A percentile compares a stretch with the other conserved stretches of the same genome.
Evolutionary conservation across 1,140 invertebrate genomes (phyloP).

Genomic region (Thaumatotibia leucotreta): DNA sequence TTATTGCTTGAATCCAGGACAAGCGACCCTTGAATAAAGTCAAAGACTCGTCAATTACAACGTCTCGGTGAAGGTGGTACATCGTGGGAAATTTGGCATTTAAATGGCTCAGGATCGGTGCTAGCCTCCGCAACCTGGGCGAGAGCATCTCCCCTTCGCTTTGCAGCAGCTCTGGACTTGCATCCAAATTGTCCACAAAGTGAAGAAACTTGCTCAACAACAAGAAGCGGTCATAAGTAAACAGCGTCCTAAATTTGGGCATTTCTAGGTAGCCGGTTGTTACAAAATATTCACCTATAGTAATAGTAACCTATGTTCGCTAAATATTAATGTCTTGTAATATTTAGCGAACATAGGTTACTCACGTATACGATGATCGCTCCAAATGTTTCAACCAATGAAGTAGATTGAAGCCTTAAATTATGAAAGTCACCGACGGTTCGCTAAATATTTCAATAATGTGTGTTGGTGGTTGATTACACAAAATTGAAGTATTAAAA

Average conservation of each 20-base stretch:
- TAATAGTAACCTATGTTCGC: too few relatives aligned
- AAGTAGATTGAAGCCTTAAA: too few relatives aligned
- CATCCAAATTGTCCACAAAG: constrained; percentile 18
- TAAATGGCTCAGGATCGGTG: background rate
- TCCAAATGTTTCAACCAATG: too few relatives aligned
- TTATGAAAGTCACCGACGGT: too few relatives aligned
- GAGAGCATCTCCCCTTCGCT: background rate
- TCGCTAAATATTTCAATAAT: too few relatives aligned
- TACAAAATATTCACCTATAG: constrained; percentile 12
- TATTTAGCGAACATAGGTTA: too few relatives aligned
- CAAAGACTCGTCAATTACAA: constrained; percentile 22
- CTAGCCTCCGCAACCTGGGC: background rate
- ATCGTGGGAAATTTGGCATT: background rate
- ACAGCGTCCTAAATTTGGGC: constrained; percentile 10
- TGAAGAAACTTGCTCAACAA: constrained; percentile 22
- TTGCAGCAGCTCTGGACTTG: background rate
- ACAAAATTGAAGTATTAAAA: too few relatives aligned
- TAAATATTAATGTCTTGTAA: too few relatives aligned
- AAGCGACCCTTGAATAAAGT: constrained; percentile 23
- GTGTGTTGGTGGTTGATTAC: too few relatives aligned
- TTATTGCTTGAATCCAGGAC: too few relatives aligned
- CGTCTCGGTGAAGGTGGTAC: constrained; percentile 7
- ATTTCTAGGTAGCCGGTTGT: background rate
- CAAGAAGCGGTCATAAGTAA: constrained; percentile 17
- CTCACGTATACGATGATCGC: too few relatives aligned